These are phyloP conservation scores for Poecilia velifera DNA, from an alignment of 2,797 vertebrate genomes.

Conservation along the genomic window DNA sequence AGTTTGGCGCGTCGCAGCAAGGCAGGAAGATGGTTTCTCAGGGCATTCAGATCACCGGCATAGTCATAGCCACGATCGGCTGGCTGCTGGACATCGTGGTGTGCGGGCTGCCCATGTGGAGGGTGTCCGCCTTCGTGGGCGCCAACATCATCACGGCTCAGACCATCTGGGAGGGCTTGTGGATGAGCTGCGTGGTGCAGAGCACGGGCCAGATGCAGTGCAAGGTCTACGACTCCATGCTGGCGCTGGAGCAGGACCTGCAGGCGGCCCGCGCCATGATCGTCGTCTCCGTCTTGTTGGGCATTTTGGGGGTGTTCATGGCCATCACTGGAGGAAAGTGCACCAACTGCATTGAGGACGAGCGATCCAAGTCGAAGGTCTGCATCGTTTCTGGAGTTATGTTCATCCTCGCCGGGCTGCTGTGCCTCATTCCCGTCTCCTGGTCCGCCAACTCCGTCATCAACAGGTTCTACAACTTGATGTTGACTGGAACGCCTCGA, in stretches of 20 bases:
- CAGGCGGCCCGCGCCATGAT: slow-evolving; percentile 82
- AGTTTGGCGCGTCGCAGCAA: slow-evolving; percentile 11
- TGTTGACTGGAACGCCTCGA: slow-evolving; percentile 70
- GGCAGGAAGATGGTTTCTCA: slow-evolving; percentile 75
- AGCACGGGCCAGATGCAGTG: slow-evolving; percentile 69
- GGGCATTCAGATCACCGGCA: slow-evolving; percentile 77
- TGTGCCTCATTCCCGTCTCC: slow-evolving; percentile 80
- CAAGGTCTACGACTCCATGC: slow-evolving; percentile 83
- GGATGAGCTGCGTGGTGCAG: slow-evolving; percentile 86
- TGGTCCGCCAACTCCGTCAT: slow-evolving; percentile 83
- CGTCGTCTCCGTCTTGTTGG: slow-evolving; percentile 78
- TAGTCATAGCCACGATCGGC: slow-evolving; percentile 68
- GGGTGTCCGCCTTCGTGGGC: slow-evolving; percentile 79
- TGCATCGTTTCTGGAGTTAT: slow-evolving; percentile 78
- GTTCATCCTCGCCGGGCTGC: slow-evolving; percentile 78
- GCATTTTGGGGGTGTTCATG: slow-evolving; percentile 71
- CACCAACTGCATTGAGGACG: slow-evolving; percentile 83
- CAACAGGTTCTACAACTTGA: slow-evolving; percentile 83
- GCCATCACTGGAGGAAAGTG: slow-evolving; percentile 83
- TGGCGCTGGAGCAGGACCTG: slow-evolving; percentile 78
- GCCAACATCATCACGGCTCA: slow-evolving; percentile 84
- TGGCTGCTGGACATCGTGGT: slow-evolving; percentile 77
- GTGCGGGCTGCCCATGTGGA: slow-evolving; percentile 82
- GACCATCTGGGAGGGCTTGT: slow-evolving; percentile 83
- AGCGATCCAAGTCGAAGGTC: slow-evolving; percentile 74